Base-by-base conservation (phyloP, 2,797 vertebrate species). In the Phalloptychus januarius region DNA sequence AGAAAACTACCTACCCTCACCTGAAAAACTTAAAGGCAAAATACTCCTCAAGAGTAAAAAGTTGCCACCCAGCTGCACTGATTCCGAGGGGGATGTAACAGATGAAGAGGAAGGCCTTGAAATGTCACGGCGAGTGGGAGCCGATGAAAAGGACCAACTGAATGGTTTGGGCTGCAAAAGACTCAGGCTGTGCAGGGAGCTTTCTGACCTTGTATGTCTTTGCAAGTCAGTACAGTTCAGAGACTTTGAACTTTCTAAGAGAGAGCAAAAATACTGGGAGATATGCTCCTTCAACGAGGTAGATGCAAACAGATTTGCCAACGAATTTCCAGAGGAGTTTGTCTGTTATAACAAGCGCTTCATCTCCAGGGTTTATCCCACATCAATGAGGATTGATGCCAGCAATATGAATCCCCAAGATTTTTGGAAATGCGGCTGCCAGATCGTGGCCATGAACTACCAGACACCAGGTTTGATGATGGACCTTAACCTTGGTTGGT, bases 351-450 rank as follows among this genome's bases (percentile, higher is more conserved):
- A 98, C 91, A 98, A 98, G 79, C 94, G 96, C 72, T 97, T 97
- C 91, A 94, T 98, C 28, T 98, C 97, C 25, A 95, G 96, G 13
- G 77, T 98, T 44, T 97, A 96, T 90, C 97, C 97, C 78, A 98
- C 97, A 76, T 96, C 97, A 23, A 97, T 98, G 97, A 96, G 97
- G 85, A 98, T 98, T 5, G 97, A 98, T 7, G 96, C 97, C 90
- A 98, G 97, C 94, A 98, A 98, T 91, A 97, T 98, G 96, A 98
- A 98, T 91, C 97, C 97, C 2, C 97, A 98, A 93, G 97, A 98
- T 85, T 98, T 98, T 91, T 98, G 97, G 97, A 98, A 98, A 83
- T 98, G 97, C 0, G 97, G 97, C 83, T 98, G 97, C 89, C 97
- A 98, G 86, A 97, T 98, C 87, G 97, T 98, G 81, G 97, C 97